Evolutionary conservation across 2,888 invertebrate genomes (phyloP).

Genomic region (Pherbina coryleti): DNA sequence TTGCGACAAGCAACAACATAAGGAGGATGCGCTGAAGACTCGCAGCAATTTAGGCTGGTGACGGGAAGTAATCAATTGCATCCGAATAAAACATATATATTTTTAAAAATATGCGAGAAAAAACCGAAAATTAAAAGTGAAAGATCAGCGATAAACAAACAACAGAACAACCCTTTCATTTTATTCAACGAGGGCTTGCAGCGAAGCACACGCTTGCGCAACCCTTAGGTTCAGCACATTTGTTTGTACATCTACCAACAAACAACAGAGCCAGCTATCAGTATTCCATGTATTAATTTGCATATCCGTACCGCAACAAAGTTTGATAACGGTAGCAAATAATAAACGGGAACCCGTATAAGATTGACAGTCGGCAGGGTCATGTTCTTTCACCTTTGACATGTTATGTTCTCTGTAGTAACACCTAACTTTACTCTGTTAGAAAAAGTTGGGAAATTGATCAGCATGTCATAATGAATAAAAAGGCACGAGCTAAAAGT

Average conservation of each 20-base stretch:
- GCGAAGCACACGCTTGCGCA: constrained; percentile 7
- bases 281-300: background rate
- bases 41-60: background rate
- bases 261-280: background rate
- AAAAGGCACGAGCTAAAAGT: constrained; percentile 33
- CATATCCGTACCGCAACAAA: background rate
- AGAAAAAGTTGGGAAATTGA: background rate
- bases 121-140: constrained; percentile 46
- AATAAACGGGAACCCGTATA: constrained; percentile 35
- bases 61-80: constrained; percentile 43
- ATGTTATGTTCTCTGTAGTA: constrained; percentile 33
- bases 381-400: constrained; percentile 57
- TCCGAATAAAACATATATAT: constrained; percentile 29
- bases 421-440: background rate
- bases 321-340: constrained; percentile 30
- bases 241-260: background rate
- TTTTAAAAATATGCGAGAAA: constrained; percentile 33
- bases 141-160: constrained; percentile 43
- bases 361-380: constrained; percentile 47
- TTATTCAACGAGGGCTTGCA: background rate
- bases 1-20: constrained; percentile 41
- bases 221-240: constrained; percentile 22
- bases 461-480: background rate
- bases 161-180: constrained; percentile 22
- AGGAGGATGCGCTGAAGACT: constrained; percentile 12